Conservation (phyloP, 1,140 invertebrate genomes). For the Leptinotarsa lineolata region DNA sequence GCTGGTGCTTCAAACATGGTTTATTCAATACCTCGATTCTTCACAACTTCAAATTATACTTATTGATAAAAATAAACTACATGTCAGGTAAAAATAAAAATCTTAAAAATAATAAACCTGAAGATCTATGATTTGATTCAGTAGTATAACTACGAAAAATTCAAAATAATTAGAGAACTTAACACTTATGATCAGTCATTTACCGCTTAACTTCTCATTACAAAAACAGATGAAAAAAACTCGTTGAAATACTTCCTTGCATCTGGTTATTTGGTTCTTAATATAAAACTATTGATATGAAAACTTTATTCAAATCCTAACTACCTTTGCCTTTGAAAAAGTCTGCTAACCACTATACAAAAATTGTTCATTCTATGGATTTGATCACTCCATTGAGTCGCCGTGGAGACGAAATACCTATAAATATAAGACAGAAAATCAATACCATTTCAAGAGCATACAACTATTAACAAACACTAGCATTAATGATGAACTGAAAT, state of each 20-base stretch:
- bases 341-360: background rate
- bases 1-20: too few species aligned
- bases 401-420: background rate
- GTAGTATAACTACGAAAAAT: background rate
- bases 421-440: background rate
- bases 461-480: background rate
- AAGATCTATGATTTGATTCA: too few species aligned
- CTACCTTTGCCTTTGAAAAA: constrained; percentile 8
- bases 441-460: background rate
- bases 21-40: too few species aligned
- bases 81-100: too few species aligned
- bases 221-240: background rate
- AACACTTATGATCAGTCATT: background rate
- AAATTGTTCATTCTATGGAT: background rate
- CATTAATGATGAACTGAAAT: background rate
- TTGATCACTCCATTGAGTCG: background rate
- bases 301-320: constrained; percentile 8
- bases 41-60: too few species aligned
- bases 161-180: background rate
- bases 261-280: constrained; percentile 10
- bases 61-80: too few species aligned
- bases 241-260: constrained; percentile 16
- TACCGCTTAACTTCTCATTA: background rate
- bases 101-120: too few species aligned
- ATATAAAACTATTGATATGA: constrained; percentile 7